Conservation (phyloP, 2,113 vertebrate genomes). For the Dipodomys spectabilis region DNA sequence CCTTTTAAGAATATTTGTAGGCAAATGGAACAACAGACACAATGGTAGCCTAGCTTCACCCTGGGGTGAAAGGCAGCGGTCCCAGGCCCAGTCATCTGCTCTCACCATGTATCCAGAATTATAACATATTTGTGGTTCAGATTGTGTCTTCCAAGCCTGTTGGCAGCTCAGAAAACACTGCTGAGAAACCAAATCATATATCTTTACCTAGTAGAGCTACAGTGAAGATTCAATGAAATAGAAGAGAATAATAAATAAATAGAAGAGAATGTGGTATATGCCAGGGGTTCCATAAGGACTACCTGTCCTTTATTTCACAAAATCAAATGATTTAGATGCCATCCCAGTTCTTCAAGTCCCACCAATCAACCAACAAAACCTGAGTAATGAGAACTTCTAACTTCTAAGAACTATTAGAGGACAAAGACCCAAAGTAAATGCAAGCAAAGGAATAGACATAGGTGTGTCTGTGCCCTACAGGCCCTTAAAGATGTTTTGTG, state of each 20-base stretch:
- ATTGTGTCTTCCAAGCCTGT: neutral
- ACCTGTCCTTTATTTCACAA: neutral
- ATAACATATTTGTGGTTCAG: neutral
- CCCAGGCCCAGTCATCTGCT: neutral
- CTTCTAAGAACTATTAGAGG: neutral
- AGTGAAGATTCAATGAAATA: neutral
- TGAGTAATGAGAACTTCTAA: neutral
- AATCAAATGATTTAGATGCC: neutral
- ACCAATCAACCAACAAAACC: neutral
- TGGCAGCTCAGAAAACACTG: neutral
- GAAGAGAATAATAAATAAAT: neutral
- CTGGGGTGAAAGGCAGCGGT: no score
- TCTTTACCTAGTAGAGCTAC: neutral
- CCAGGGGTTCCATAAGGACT: neutral
- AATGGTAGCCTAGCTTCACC: neutral
- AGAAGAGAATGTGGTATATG: neutral
- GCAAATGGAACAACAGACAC: neutral
- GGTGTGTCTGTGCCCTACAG: neutral
- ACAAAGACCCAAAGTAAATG: neutral
- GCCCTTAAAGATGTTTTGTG: neutral
- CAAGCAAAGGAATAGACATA: neutral
- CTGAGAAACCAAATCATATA: neutral
- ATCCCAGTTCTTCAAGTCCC: neutral
- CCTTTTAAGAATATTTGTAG: conserved; percentile 14
- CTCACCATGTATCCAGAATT: neutral